A percentile compares a stretch with the other conserved stretches of the same genome.
Conservation (phyloP, 2,888 invertebrate species). For the Aradus depressus region DNA sequence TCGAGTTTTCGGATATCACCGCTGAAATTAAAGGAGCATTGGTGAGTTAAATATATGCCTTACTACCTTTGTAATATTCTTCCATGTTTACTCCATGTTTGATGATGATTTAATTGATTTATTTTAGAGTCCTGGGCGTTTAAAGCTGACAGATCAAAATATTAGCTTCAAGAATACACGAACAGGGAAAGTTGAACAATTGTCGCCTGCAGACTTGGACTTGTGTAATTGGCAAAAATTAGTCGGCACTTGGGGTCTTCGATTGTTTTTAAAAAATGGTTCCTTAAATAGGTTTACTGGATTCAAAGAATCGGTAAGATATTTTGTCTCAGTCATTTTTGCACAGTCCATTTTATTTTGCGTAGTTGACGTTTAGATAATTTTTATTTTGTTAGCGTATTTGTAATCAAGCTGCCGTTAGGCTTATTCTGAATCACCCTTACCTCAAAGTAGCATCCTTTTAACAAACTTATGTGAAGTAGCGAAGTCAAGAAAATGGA, state of each 20-base stretch:
- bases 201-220: constrained; percentile 73
- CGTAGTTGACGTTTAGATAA: too few species aligned
- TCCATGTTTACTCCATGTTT: neutral
- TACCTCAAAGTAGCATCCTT: too few species aligned
- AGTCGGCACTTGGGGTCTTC: constrained; percentile 78
- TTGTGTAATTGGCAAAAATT: constrained; percentile 85
- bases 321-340: neutral
- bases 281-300: constrained; percentile 83
- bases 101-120: constrained; percentile 2
- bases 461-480: too few species aligned
- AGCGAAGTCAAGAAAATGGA: too few species aligned
- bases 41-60: constrained; percentile 46
- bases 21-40: constrained; percentile 76
- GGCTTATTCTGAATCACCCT: too few species aligned
- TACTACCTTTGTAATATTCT: neutral
- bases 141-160: constrained; percentile 83
- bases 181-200: constrained; percentile 92
- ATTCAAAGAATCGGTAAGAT: constrained; percentile 71
- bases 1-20: constrained; percentile 77
- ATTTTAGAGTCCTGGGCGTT: constrained; percentile 71
- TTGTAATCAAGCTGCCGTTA: too few species aligned
- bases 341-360: neutral
- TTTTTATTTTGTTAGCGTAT: too few species aligned
- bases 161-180: constrained; percentile 90
- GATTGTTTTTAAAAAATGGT: constrained; percentile 83